Conservation (phyloP, 2,113 vertebrate species). For the Phaetusa simplex region DNA sequence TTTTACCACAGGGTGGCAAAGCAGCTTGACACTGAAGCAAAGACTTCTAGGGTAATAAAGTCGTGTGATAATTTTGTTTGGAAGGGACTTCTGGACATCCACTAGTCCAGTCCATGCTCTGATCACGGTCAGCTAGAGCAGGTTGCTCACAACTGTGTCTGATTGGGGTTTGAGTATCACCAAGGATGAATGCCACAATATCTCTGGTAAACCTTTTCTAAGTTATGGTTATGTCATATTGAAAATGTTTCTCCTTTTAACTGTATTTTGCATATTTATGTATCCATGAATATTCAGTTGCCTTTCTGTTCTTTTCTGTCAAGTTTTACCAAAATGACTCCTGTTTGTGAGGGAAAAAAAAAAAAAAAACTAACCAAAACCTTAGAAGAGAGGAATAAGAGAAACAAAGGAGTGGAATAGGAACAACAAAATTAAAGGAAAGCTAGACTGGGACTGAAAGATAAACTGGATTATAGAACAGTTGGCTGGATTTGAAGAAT, state of each 20-base stretch:
- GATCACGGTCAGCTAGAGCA: neutral
- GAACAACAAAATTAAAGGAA: neutral
- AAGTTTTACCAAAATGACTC: neutral
- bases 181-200: fast-evolving
- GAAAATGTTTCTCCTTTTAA: neutral
- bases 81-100: neutral
- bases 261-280: neutral
- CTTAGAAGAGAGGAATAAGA: neutral
- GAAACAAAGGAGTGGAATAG: neutral
- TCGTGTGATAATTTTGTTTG: neutral
- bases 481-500: neutral
- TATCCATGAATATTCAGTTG: neutral
- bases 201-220: neutral
- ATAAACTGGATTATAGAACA: neutral
- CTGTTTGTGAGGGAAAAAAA: neutral
- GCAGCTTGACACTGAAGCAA: neutral
- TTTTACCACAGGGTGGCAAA: neutral
- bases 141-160: neutral
- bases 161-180: neutral
- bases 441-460: neutral
- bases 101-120: neutral
- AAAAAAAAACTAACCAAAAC: too few species aligned
- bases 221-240: neutral
- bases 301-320: neutral
- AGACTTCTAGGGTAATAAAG: neutral